Percentiles rank a stretch among this genome's conserved stretches.
Conservation (phyloP, 2,888 invertebrate species). For the Agriotes lineatus region DNA sequence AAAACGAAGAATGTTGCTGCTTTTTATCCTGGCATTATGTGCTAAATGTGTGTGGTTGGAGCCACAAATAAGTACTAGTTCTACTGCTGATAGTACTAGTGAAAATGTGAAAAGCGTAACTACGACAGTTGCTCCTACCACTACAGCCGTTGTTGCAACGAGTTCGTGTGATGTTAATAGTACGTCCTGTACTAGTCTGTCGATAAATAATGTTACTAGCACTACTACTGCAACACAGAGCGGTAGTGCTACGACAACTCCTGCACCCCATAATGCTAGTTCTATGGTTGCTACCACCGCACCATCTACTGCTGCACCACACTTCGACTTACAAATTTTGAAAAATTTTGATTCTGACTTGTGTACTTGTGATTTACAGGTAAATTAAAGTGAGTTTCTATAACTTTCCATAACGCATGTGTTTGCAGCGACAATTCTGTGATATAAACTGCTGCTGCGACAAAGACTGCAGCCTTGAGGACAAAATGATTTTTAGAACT, state of each 20-base stretch:
- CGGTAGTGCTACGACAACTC: constrained; percentile 20
- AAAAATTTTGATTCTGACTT: constrained; percentile 55
- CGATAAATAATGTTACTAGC: neutral
- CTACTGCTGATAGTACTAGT: neutral
- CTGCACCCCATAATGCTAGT: neutral
- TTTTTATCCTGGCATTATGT: neutral
- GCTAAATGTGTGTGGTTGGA: neutral
- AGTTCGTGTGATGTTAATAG: constrained; percentile 9
- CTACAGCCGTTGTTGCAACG: neutral
- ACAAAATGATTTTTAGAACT: constrained; percentile 72
- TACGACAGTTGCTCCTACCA: neutral
- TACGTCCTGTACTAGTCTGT: constrained; percentile 10
- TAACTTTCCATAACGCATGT: neutral
- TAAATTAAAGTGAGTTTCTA: constrained; percentile 52
- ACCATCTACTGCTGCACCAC: neutral
- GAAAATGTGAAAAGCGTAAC: no score
- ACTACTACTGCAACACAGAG: neutral
- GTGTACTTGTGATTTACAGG: constrained; percentile 72
- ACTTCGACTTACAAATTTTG: neutral
- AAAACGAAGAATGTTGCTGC: neutral
- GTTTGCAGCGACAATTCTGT: constrained; percentile 73
- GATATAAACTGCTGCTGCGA: constrained; percentile 92
- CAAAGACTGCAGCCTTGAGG: constrained; percentile 74
- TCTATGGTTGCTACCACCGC: neutral
- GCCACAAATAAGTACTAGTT: constrained; percentile 15